Base-by-base conservation (phyloP, 35 echinoderm and acorn worm genomes). In the Strongylocentrotus purpuratus region DNA sequence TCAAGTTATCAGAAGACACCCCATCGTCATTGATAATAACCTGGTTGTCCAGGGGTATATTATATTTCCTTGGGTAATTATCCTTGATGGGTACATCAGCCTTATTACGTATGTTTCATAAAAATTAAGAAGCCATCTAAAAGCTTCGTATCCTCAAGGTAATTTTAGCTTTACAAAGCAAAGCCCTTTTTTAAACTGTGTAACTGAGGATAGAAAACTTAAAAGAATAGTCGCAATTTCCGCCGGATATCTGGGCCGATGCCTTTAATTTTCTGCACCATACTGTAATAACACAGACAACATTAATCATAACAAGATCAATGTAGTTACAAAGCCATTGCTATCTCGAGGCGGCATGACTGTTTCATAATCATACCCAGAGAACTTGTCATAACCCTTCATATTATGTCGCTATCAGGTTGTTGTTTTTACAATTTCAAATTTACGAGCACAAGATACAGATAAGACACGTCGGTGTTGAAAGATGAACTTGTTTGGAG, bases 211-310 rank as follows among this genome's bases (percentile, higher is more conserved):
- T 4, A 28, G 28, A 78, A 78, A 78, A 22, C 28, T 28, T 8
- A 78, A 28, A 78, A 78, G 65, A 78, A 78, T 28, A 78, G 65
- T 78, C 28, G 7, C 65, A 78, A 78, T 78, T 78, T 78, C 65
- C 65, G 65, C 22, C 65, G 65, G 65, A 78, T 78, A 78, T 78
- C 65, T 78, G 28, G 20, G 20, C 18, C 65, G 65, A 78, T 78
- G 25, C 65, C 65, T 78, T 18, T 78, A n/a, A 78, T 28, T 22
- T 78, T 78, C 65, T 78, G 22, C 65, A 78, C 22, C 28, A 28
- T 28, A 78, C 65, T 78, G 65, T 78, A 78, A 78, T 78, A 78
- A 78, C 65, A 78, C 65, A 78, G 65, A 78, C 65, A 78, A 78
- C 65, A 78, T 78, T 78, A 78, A 78, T 78, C 65, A 78, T 78